Evolutionary conservation across 2,797 vertebrate species (phyloP), one percentile per base, ranked within the genome.

Genomic region (Ceryle rudis): DNA sequence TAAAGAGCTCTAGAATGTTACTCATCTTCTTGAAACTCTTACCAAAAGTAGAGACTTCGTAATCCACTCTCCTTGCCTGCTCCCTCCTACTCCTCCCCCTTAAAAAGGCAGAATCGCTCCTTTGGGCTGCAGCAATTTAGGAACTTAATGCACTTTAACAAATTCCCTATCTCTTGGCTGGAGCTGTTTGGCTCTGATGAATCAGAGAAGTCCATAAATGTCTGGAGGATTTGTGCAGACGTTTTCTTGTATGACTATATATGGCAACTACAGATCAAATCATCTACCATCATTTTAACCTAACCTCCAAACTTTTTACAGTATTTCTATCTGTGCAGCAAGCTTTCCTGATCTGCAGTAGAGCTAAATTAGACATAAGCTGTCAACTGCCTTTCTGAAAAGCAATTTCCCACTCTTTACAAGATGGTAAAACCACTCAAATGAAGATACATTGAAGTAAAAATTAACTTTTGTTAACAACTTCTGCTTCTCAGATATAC

Each of bases 131-230:
- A 89, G 95, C 83, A 83, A 90, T 86, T 95, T 66, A 90, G 97
- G 94, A 93, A 96, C 89, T 95, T 95, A 73, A 90, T 57, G 69
- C 77, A 93, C 91, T 95, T 96, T 91, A 97, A 97, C 94, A 79
- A 94, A 97, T 94, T 93, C 97, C 74, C 93, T 94, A 93, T 97
- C 97, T 97, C 95, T 97, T 96, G 97, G 97, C 97, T 81, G 89
- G 90, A 84, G 94, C 89, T 75, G 67, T 85, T 96, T 93, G 95
- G 97, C 91, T 97, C 96, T 23, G 94, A 96, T 97, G 97, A 98
- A 97, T 96, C 96, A 92, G 94, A 95, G 95, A 95, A 98, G 96
- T 95, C 97, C 98, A 97, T 97, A 98, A 98, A 98, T 71, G 95
- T 96, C 97, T 74, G 95, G 96, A 94, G 95, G 85, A 90, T 95